These are phyloP conservation scores for Spongia lamella DNA, from an alignment of 37 sponge, comb jelly and placozoan genomes.

Conservation along the genomic window DNA sequence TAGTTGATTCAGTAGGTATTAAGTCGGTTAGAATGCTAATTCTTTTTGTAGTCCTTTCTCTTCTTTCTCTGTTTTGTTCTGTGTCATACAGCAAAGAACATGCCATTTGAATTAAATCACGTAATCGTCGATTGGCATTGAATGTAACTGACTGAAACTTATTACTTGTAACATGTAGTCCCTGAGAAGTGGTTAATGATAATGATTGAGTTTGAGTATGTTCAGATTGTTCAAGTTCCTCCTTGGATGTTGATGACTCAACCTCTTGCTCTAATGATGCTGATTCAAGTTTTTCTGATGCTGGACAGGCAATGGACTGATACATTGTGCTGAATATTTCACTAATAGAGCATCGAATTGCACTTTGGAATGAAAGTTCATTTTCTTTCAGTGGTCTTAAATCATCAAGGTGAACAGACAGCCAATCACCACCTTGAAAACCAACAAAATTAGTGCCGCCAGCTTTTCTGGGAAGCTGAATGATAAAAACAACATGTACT, in stretches of 20 bases:
- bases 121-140: too few relatives aligned
- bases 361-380: constrained; percentile 9
- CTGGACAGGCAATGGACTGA: neutral
- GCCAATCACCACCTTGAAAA: constrained; percentile 32
- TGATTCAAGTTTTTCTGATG: too few relatives aligned
- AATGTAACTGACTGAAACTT: too few relatives aligned
- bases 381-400: constrained; percentile 14
- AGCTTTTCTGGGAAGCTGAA: constrained; percentile 20
- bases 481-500: constrained; percentile 17
- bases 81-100: constrained; percentile 37
- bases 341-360: constrained; percentile 12
- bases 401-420: constrained; percentile 34
- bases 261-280: too few relatives aligned
- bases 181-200: too few relatives aligned
- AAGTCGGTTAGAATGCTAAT: constrained; percentile 28
- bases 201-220: too few relatives aligned
- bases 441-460: constrained; percentile 15
- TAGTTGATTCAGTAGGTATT: constrained; percentile 28
- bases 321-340: constrained; percentile 9
- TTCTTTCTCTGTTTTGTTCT: constrained; percentile 14
- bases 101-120: constrained; percentile 58
- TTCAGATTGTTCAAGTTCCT: too few relatives aligned
- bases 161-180: too few relatives aligned
- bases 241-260: too few relatives aligned
- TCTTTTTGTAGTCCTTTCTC: constrained; percentile 30